Evolutionary conservation across 2,797 vertebrate species (phyloP), one percentile per base, ranked within the genome.

Genomic region (Poliocrania exsul): DNA sequence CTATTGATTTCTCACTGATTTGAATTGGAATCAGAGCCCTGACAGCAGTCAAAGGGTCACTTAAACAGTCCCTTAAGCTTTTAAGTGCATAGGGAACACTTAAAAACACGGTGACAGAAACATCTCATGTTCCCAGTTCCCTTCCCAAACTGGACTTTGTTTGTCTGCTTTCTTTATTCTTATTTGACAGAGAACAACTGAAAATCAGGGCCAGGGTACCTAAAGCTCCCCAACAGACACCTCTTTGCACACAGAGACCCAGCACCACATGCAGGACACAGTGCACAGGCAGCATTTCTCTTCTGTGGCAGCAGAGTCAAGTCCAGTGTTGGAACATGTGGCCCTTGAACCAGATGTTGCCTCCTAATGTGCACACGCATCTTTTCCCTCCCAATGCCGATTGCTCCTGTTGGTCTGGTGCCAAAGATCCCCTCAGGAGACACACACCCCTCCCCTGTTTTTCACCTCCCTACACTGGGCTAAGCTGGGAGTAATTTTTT

Each of bases 291-390:
- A 78, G 26, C 47, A 7, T 58, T 69, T 74, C 56, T 46, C 53
- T 58, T 53, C 9, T 35, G 58, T 28, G 26, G 87, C 87, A 86
- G 58, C 73, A 72, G 62, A 46, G 24, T 26, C 35, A 6, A n/a
- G 54, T 35, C 44, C 85, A 62, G 35, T 20, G 8, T 20, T 14
- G 12, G 73, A 92, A 79, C 33, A 5, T 26, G 60, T 58, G 83
- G 70, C 69, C 58, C 14, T 24, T 44, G 62, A 35, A 94, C 13
- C 88, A 93, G 81, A 92, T 84, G 81, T 75, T 79, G 60, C 81
- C 54, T 91, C 73, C 89, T 88, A 81, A 78, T 4, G 21, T 31
- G 51, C 50, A 92, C 26, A 51, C 25, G 50, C 50, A 88, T 81
- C 88, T 85, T 54, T 69, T 74, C 72, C 61, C 79, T 83, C 72